Evolutionary conservation across 2,888 invertebrate genomes (phyloP), one percentile per base, ranked within the genome.

Genomic region (Keiferia lycopersicella): DNA sequence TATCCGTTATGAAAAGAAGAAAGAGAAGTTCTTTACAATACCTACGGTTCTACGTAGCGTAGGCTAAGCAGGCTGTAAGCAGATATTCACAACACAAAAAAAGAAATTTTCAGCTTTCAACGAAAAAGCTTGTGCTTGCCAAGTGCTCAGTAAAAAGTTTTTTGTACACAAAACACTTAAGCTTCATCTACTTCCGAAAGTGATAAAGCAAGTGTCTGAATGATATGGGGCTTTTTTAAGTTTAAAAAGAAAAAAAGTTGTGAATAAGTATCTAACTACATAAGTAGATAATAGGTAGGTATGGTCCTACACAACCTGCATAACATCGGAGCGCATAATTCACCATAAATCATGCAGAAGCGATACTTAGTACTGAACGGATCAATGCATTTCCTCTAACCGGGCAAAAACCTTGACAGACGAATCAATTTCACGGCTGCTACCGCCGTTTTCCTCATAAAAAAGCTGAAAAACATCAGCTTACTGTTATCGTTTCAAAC

Each of bases 361-460:
- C 11, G 14, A 56, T 30, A 26, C 22, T 56, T 26, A 8, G 6
- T 34, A 30, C 30, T 56, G 53, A n/a, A 26, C 26, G 53, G 53
- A 26, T 56, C 48, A 22, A 59, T 62, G 65, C 65, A 65, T 58
- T 62, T 65, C 62, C 62, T 62, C 62, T 58, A 65, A 62, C 26
- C 26, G 26, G 41, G 61, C 57, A 34, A 61, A 61, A 64, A 65
- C 58, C 57, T 61, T 65, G 58, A 62, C 61, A 50, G 50, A 45
- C n/a, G 45, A 50, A 50, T 50, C 50, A 18, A 50, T 50, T 56
- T 41, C 59, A 39, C 30, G 48, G 7, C 38, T 3, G 6, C 38
- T 34, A 30, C 34, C 58, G 34, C 39, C 34, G 39, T 58, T 38
- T 58, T 50, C 34, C 61, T 51, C 30, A 30, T 30, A 38, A 58